phyloP scores from a whole-genome alignment of 1,140 invertebrate genomes.

The Tetraneura akinire region DNA sequence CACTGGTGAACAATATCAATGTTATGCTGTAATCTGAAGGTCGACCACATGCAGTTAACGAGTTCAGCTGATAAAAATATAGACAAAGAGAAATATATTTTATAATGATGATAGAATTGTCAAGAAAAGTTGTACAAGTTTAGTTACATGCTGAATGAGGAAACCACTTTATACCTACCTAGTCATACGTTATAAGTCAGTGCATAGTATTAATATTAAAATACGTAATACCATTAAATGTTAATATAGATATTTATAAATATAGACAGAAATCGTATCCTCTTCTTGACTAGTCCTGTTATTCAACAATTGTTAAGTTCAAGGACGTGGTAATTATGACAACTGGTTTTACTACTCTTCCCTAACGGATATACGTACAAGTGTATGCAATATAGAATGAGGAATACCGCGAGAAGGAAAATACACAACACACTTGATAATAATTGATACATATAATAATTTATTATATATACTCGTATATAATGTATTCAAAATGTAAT shows the following conservation, averaged over 20 bases:
- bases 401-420: not conserved
- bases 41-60: not conserved
- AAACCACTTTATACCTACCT: not conserved
- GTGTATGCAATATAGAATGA: not conserved
- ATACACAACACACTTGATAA: not conserved
- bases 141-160: not conserved
- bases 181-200: too few relatives aligned
- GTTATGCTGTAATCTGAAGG: slow-evolving; percentile 14
- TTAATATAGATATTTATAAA: not conserved
- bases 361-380: not conserved
- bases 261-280: not conserved
- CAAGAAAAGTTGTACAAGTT: not conserved
- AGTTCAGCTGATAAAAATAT: slow-evolving; percentile 35
- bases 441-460: too few relatives aligned
- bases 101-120: not conserved
- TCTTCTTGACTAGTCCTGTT: slow-evolving; percentile 23
- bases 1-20: not conserved
- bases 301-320: slow-evolving; percentile 40
- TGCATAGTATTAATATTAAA: too few relatives aligned
- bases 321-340: slow-evolving; percentile 45
- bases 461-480: too few relatives aligned
- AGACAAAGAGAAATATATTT: not conserved
- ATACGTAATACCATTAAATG: not conserved
- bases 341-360: slow-evolving; percentile 45
- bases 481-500: slow-evolving; percentile 24